phyloP scores from a whole-genome alignment of 2,797 vertebrate genomes.

The Scleropages formosus region DNA sequence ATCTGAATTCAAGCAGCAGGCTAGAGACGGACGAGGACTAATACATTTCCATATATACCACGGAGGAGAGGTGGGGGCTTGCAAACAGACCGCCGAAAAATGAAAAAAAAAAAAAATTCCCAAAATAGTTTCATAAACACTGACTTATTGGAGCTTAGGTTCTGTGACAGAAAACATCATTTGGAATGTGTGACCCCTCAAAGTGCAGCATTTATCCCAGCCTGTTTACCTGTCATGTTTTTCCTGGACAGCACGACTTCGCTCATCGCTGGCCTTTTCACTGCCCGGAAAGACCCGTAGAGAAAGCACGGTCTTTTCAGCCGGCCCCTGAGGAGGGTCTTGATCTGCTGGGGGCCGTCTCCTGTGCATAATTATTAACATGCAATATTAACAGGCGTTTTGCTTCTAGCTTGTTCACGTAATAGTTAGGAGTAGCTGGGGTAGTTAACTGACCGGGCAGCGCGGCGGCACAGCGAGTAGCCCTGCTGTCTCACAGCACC shows the following conservation, averaged over 20 bases:
- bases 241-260: slow-evolving; percentile 54
- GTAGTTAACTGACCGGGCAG: no score
- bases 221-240: slow-evolving; percentile 60
- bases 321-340: neutral
- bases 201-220: slow-evolving; percentile 58
- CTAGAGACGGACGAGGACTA: neutral
- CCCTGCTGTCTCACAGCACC: no score
- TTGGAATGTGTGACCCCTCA: slow-evolving; percentile 44
- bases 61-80: neutral
- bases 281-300: slow-evolving; percentile 53
- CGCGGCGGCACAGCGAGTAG: no score
- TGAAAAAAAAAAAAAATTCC: slow-evolving; percentile 46
- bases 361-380: neutral
- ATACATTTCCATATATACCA: neutral
- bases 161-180: slow-evolving; percentile 19
- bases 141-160: slow-evolving; percentile 18
- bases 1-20: neutral
- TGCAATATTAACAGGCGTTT: neutral
- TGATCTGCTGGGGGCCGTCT: neutral
- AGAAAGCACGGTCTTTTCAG: slow-evolving; percentile 35
- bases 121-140: slow-evolving; percentile 42
- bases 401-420: slow-evolving; percentile 18
- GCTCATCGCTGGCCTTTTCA: slow-evolving; percentile 61
- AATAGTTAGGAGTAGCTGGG: no score
- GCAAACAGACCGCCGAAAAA: slow-evolving; percentile 33